Evolutionary conservation across 2,888 invertebrate genomes (phyloP), one percentile per base, ranked within the genome.

Genomic region (Pachydiplax longipennis): DNA sequence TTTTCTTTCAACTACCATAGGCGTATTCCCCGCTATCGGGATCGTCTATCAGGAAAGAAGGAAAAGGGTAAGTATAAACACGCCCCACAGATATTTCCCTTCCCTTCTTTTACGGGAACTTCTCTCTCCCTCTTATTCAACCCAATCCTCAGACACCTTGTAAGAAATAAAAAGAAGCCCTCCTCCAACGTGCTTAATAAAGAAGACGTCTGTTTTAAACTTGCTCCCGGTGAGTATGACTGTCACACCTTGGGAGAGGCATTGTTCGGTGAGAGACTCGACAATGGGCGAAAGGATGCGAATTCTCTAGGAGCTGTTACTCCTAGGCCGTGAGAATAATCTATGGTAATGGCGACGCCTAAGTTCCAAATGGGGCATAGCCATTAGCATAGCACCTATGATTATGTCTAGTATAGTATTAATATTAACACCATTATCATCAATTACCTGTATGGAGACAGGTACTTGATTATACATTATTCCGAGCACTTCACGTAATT

Each of bases 121-220:
- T 31, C 35, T 44, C 44, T 44, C 81, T 83, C 82, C 53, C 82
- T 53, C 82, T 18, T 73, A 25, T 73, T 73, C 31, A 35, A 61
- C 61, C 87, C 87, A 73, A 37, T 40, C 25, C 87, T 31, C 61
- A 58, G 44, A 61, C 58, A 25, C 58, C 37, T 37, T n/a, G 87
- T 87, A 37, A 87, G 61, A 87, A 87, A 87, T 87, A 73, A 73
- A 73, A 65, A n/a, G n/a, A 31, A 73, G n/a, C 13, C 61, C 37
- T 61, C 73, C 61, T 40, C 61, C 87, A 37, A 37, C 35, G 61
- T 61, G 87, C 87, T 87, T 87, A 61, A 87, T 87, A 87, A 87
- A 87, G 87, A 87, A 58, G 61, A 61, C 61, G 87, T 58, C 58
- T 87, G 87, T 87, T 87, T 87, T 61, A 61, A 87, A 87, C 37